phyloP scores from a whole-genome alignment of 2,888 invertebrate genomes.

The Dysmachus trigonus region DNA sequence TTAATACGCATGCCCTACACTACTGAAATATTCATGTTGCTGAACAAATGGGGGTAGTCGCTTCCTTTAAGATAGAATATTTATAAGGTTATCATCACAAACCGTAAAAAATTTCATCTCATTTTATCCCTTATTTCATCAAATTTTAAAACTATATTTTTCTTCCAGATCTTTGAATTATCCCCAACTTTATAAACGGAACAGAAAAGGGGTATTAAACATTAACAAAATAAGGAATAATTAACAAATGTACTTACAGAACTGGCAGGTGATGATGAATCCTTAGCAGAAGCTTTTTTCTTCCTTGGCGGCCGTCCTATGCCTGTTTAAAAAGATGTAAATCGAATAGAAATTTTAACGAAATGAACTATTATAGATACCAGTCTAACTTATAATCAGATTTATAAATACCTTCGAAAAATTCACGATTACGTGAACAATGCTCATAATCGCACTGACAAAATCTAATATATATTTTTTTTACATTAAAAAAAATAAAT shows the following conservation, averaged over 20 bases:
- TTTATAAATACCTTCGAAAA: slow-evolving; percentile 38
- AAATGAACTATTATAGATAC: not conserved
- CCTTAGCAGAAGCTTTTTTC: slow-evolving; percentile 59
- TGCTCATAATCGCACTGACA: slow-evolving; percentile 7
- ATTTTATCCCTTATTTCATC: not conserved
- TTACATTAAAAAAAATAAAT: not conserved
- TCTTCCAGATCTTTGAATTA: not conserved
- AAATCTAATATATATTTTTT: slow-evolving; percentile 5
- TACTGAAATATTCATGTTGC: not conserved
- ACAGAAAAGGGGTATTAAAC: not conserved
- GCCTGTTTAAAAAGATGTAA: slow-evolving; percentile 55
- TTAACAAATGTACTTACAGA: slow-evolving; percentile 51
- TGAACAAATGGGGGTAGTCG: not conserved
- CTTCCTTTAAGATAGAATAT: not conserved
- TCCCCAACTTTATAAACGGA: not conserved
- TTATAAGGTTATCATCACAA: not conserved
- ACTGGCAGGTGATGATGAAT: slow-evolving; percentile 51
- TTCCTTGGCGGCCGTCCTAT: slow-evolving; percentile 61
- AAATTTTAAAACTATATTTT: not conserved
- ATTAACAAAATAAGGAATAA: not conserved
- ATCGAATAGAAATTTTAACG: slow-evolving; percentile 15
- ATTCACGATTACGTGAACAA: slow-evolving; percentile 11
- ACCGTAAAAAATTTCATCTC: not conserved
- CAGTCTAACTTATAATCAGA: slow-evolving; percentile 1
- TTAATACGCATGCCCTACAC: not conserved